Evolutionary conservation across 2,797 vertebrate species (phyloP).

Genomic region (Steatocranus sp.): DNA sequence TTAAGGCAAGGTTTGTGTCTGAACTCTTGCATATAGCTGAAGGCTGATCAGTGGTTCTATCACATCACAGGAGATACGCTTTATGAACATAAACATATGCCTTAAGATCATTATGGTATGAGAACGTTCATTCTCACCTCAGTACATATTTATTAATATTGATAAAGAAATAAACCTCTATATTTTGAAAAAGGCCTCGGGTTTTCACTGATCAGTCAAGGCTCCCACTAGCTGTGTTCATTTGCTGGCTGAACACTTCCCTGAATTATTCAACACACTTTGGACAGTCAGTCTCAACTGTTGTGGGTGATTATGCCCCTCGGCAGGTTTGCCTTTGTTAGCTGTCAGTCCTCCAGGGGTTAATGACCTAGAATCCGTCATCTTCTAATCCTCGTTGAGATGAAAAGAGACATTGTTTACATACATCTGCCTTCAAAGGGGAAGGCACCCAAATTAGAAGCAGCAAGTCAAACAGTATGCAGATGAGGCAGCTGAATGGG

Average conservation of each 20-base stretch:
- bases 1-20: neutral
- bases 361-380: conserved; percentile 53
- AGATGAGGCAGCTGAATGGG: conserved; percentile 55
- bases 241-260: neutral
- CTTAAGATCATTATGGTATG: neutral
- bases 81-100: rapidly evolving
- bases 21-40: neutral
- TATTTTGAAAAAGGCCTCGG: neutral
- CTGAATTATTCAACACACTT: neutral
- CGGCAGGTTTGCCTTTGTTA: conserved; percentile 29
- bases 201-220: neutral
- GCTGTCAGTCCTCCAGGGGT: conserved; percentile 32
- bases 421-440: conserved; percentile 55
- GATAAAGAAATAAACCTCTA: neutral
- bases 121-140: neutral
- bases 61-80: neutral
- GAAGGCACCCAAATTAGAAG: conserved; percentile 45
- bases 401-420: conserved; percentile 61
- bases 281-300: neutral
- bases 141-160: neutral
- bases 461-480: conserved; percentile 56
- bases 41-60: neutral
- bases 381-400: conserved; percentile 38
- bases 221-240: neutral
- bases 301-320: neutral